Percentiles rank a stretch among this genome's conserved stretches.
These are phyloP conservation scores for Vombatus ursinus DNA, from an alignment of 2,113 vertebrate genomes.

Conservation along the genomic window DNA sequence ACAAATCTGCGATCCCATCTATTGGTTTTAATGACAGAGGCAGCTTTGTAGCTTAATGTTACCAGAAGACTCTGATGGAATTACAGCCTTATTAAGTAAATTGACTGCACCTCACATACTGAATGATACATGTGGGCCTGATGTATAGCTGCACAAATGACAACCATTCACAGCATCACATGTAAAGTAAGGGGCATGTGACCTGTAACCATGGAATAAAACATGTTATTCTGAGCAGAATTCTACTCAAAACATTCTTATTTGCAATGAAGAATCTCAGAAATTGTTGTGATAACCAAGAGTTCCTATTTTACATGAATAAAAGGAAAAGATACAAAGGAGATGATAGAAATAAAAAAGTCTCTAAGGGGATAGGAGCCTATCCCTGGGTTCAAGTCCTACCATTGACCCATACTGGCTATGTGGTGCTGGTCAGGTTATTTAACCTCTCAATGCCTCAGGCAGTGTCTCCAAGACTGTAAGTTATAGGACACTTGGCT, in stretches of 20 bases:
- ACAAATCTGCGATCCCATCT: neutral
- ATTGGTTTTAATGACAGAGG: neutral
- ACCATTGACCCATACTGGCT: neutral
- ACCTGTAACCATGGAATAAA: neutral
- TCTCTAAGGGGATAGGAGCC: too few relatives aligned
- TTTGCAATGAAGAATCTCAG: conserved; percentile 55
- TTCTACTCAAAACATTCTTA: conserved; percentile 62
- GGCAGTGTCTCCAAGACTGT: neutral
- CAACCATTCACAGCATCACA: fast-evolving
- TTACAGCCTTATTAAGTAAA: conserved; percentile 1
- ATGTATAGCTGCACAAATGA: neutral
- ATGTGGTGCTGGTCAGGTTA: neutral
- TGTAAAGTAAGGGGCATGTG: neutral
- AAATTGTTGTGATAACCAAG: conserved; percentile 59
- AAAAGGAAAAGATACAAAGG: conserved; percentile 78
- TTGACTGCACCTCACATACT: neutral
- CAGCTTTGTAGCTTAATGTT: neutral
- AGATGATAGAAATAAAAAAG: conserved; percentile 78
- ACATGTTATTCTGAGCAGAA: neutral
- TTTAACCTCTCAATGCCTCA: neutral
- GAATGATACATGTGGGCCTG: neutral
- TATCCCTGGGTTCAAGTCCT: neutral
- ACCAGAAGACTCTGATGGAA: neutral
- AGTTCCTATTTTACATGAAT: conserved; percentile 70
- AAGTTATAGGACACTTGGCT: neutral